phyloP scores from a whole-genome alignment of 2,888 invertebrate genomes.

The Drosophila subquinaria region DNA sequence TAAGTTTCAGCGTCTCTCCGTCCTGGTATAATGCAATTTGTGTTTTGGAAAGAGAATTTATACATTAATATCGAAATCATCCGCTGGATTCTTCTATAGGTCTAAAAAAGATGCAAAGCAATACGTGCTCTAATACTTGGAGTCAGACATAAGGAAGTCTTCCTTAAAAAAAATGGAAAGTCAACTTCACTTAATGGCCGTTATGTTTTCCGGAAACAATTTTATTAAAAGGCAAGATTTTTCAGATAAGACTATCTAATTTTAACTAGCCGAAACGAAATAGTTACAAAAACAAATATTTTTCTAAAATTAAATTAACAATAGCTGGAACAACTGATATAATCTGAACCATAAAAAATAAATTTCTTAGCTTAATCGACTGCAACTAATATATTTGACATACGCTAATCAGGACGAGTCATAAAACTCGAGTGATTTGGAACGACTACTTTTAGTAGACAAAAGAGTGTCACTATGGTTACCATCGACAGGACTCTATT shows the following conservation, averaged over 20 bases:
- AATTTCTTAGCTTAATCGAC: not conserved
- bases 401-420: not conserved
- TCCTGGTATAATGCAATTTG: too few relatives aligned
- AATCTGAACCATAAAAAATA: not conserved
- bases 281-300: not conserved
- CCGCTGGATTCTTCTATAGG: too few relatives aligned
- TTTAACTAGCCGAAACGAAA: not conserved
- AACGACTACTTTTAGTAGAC: not conserved
- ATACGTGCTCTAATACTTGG: too few relatives aligned
- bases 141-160: too few relatives aligned
- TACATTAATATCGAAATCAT: too few relatives aligned
- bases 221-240: not conserved
- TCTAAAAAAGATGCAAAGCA: too few relatives aligned
- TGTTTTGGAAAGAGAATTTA: too few relatives aligned
- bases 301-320: slow-evolving; percentile 1
- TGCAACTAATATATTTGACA: slow-evolving; percentile 10
- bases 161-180: too few relatives aligned
- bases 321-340: not conserved
- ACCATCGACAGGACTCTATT: slow-evolving; percentile 1
- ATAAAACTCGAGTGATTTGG: slow-evolving; percentile 15
- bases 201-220: too few relatives aligned
- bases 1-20: too few relatives aligned
- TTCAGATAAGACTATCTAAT: not conserved
- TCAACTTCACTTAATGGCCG: too few relatives aligned
- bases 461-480: not conserved